Base-by-base conservation (phyloP, 2,113 vertebrate species). In the Machaerirhynchus nigripectus region DNA sequence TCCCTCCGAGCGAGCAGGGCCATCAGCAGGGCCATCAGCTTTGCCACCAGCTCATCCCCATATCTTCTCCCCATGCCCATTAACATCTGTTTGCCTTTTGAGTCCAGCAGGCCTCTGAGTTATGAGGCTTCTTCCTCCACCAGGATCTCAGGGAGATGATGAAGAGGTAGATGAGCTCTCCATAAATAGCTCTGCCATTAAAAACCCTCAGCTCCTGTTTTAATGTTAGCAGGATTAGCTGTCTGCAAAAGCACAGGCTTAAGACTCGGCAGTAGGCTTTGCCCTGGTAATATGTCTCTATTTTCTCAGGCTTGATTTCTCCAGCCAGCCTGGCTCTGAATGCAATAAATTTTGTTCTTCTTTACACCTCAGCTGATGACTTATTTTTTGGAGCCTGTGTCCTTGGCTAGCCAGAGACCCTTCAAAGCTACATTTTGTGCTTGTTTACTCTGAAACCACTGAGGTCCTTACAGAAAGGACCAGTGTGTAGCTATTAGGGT, bases 291-390 rank as follows among this genome's bases (percentile, higher is more conserved):
- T 95, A 88, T 86, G 88, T 97, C 95, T 96, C 85, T 96, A 92
- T 96, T 95, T 96, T 91, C 93, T 88, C 92, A 71, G 80, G 70
- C 88, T 92, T 88, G 95, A 96, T 96, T 95, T 94, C 79, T 95
- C 37, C 83, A 90, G 92, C 90, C 88, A 90, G 83, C 88, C 76
- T 81, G 68, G 64, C 76, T 85, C 73, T 67, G 68, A 95, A 70
- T 7, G 46, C 92, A 90, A 90, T 97, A 94, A 96, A 95, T 95
- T 94, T 80, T 93, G 55, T 56, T 93, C 60, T 81, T 88, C 90
- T 93, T 92, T 96, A 81, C 92, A 94, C 90, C 68, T 94, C 80
- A 87, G 76, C 76, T 96, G 92, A 94, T 96, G 92, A 96, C 83
- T 96, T 94, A 81, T 78, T 88, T 89, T 87, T 91, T 78, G 56